Base-by-base conservation (phyloP, 2,888 invertebrate genomes). In the Drosophila demipolita region DNA sequence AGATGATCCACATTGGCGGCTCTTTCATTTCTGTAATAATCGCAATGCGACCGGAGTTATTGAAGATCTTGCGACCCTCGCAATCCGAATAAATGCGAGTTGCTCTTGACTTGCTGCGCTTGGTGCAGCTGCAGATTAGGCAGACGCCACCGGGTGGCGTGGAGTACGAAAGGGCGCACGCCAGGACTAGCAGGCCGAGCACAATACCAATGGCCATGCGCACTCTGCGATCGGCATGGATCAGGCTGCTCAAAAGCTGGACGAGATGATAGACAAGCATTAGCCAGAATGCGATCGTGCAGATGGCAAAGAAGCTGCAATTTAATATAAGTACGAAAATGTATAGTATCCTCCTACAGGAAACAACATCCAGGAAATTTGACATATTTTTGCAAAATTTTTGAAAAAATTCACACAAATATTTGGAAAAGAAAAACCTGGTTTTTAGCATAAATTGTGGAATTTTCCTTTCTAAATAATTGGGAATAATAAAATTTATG, bases 21-120 rank as follows among this genome's bases (percentile, higher is more conserved):
- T 86, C 82, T 52, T 90, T 92, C 90, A 91, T 91, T 48, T 92
- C 91, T 1, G 73, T 81, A 32, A 92, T 87, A 9, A 91, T 78
- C 9, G 85, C 67, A 52, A 82, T 87, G 17, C 86, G 74, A 32
- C 84, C 84, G 0, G 85, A 83, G 32, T 70, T 80, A 9, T 77
- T 60, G 29, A 87, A 92, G 29, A 92, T 87, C 50, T 82, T 78
- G n/a, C 83, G 83, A 1, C 81, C 83, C 61, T 90, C 83, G 15
- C 67, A 55, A 38, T 88, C 88, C 5, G 66, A 60, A 35, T 88
- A 87, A 12, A 12, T 52, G 0, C 11, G 32, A 26, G 42, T 49
- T 8, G n/a, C 12, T 38, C 36, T 40, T 1, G 17, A 7, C 12
- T 20, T 35, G 29, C 45, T 40, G 29, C 50, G 53, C 17, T 54